Evolutionary conservation across 2,797 vertebrate species (phyloP), one percentile per base, ranked within the genome.

Genomic region (Gymnodraco acuticeps): DNA sequence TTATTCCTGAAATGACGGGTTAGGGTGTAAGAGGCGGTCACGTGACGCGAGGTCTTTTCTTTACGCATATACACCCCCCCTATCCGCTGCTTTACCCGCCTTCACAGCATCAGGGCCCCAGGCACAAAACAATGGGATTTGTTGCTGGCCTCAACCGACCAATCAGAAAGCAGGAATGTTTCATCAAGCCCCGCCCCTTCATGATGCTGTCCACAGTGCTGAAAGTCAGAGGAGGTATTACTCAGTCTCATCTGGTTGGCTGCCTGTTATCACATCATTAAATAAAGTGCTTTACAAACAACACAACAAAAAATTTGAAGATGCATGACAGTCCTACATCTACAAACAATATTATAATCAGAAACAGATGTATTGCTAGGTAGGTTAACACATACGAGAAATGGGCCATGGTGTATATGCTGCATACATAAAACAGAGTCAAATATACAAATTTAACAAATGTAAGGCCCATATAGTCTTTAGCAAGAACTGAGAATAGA

Each of bases 1-100:
- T 65, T 86, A 73, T 73, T 81, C 62, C 70, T 80, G 68, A 77
- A 83, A 84, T 64, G 82, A 85, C 82, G 76, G 80, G 61, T 52
- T 63, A 72, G 84, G 66, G 92, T 92, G 87, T 92, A 83, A 88
- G 63, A 79, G 75, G 74, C 58, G 78, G 77, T 87, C 91, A 92
- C 88, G 90, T 94, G 92, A 94, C 75, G 89, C 88, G 42, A 82
- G 77, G 65, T 71, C 58, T 82, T 87, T 88, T 88, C 84, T 86
- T 88, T 84, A 85, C 87, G 71, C 80, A 69, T 81, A 73, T 51
- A 65, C 33, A 55, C 46, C 17, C 17, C 17, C 11, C 31, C 9
- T 66, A 27, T 48, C 46, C 9, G 2, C 10, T 69, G 23, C 45
- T 77, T 80, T 73, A 72, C 71, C 72, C 64, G 81, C 65, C 69